Conservation (phyloP, 1,140 invertebrate genomes). For the Diprion similis region DNA sequence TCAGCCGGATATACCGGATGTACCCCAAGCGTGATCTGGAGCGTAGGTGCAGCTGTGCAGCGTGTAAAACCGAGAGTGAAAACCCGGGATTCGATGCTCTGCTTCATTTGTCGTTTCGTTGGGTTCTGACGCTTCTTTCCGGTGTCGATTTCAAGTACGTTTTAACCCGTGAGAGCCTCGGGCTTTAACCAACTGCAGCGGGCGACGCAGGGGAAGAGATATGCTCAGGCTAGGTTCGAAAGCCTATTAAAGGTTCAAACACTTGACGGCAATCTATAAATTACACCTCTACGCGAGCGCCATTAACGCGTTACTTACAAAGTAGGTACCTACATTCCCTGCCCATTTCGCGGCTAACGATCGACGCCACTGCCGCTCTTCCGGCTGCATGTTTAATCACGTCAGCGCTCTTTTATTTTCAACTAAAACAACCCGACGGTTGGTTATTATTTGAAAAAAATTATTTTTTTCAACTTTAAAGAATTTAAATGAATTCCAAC, state of each 20-base stretch:
- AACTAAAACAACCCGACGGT: not conserved
- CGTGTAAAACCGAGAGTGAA: not conserved
- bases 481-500: not conserved
- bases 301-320: not conserved
- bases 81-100: too few species aligned
- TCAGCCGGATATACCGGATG: not conserved
- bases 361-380: not conserved
- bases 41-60: not conserved
- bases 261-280: conserved; percentile 5
- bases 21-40: not conserved
- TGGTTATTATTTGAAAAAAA: not conserved
- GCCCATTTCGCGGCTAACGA: not conserved
- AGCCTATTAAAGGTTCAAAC: conserved; percentile 5
- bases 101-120: too few species aligned
- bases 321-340: not conserved
- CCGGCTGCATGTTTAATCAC: not conserved
- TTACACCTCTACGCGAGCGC: not conserved
- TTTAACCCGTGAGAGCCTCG: too few species aligned
- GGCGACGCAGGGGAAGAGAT: too few species aligned
- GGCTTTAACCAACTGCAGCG: too few species aligned
- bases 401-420: not conserved
- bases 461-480: not conserved
- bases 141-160: too few species aligned
- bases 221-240: not conserved
- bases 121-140: too few species aligned